A percentile compares a stretch with the other conserved stretches of the same genome.
Evolutionary conservation across 2,113 vertebrate species (phyloP).

Genomic region (Pristiophorus japonicus): DNA sequence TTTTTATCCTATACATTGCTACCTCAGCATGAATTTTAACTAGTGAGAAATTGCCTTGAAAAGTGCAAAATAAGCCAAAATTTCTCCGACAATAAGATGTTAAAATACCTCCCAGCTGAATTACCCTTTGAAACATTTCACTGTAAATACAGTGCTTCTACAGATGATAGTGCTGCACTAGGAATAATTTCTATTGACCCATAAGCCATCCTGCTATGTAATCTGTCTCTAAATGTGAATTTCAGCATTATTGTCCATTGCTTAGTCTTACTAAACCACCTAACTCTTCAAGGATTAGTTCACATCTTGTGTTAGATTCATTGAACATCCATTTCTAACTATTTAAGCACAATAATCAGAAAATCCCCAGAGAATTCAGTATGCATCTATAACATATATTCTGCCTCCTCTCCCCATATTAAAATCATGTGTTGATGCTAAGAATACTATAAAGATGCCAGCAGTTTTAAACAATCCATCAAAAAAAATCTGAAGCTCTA

Average conservation of each 20-base stretch:
- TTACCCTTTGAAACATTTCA: constrained; percentile 29
- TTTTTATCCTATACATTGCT: constrained; percentile 22
- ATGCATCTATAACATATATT: neutral
- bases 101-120: constrained; percentile 29
- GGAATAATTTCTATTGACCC: constrained; percentile 7
- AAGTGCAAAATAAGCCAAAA: constrained; percentile 32
- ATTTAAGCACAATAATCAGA: neutral
- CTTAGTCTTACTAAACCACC: neutral
- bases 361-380: neutral
- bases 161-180: neutral
- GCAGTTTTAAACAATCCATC: neutral
- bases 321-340: neutral
- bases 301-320: neutral
- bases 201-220: neutral
- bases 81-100: neutral
- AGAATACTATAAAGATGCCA: neutral
- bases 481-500: neutral
- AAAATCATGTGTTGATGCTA: neutral
- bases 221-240: constrained; percentile 21
- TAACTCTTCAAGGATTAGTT: neutral
- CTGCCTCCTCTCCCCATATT: neutral
- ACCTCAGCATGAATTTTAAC: constrained; percentile 19
- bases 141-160: neutral
- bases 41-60: neutral
- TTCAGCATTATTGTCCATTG: neutral